These are phyloP conservation scores for Osedax frankpressi DNA, from an alignment of 2,888 invertebrate genomes.

Conservation along the genomic window DNA sequence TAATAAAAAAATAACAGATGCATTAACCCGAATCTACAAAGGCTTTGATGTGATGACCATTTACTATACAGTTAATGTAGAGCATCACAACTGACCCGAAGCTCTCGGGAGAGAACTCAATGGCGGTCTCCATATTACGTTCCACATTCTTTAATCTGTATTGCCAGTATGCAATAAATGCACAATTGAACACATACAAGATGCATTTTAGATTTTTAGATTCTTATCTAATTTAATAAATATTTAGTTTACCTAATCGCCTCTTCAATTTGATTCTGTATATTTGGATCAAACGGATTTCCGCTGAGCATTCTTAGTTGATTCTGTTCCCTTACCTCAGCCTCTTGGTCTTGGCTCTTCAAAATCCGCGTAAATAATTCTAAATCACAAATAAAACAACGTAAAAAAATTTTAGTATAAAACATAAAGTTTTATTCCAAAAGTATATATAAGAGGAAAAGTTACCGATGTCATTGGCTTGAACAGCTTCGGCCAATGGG, in stretches of 20 bases:
- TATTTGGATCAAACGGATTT: constrained; percentile 87
- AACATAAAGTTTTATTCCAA: too few species aligned
- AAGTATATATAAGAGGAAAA: too few species aligned
- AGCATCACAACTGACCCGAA: constrained; percentile 96
- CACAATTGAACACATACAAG: too few species aligned
- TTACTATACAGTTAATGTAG: constrained; percentile 89
- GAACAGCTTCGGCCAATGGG: constrained; percentile 73
- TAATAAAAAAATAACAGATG: too few species aligned
- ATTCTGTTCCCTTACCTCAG: constrained; percentile 69
- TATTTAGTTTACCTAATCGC: constrained; percentile 63
- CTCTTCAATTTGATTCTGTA: constrained; percentile 84
- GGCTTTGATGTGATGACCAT: constrained; percentile 89
- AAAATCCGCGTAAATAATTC: constrained; percentile 39
- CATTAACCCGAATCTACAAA: constrained; percentile 86
- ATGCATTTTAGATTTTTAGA: too few species aligned
- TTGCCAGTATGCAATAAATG: too few species aligned
- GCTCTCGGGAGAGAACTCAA: constrained; percentile 95
- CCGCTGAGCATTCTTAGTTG: constrained; percentile 82
- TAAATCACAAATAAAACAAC: too few species aligned
- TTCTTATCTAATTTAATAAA: not conserved
- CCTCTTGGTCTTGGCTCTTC: constrained; percentile 60
- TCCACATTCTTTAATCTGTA: constrained; percentile 70
- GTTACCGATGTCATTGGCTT: constrained; percentile 63
- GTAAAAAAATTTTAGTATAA: too few species aligned
- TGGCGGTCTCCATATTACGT: constrained; percentile 94